Evolutionary conservation across 2,888 invertebrate genomes (phyloP), one percentile per base, ranked within the genome.

Genomic region (Lamellibrachia columna): DNA sequence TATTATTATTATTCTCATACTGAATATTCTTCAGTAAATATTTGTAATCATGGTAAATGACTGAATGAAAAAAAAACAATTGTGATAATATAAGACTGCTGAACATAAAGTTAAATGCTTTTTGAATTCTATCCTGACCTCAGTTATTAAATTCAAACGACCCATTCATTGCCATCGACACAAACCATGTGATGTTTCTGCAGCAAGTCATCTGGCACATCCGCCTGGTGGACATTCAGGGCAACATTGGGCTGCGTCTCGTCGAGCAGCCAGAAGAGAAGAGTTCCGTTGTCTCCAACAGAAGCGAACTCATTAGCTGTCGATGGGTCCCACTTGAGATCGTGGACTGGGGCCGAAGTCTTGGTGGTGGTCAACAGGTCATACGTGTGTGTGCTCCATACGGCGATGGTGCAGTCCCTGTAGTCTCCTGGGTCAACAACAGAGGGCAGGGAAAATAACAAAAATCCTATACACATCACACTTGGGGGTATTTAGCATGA

Each of bases 191-290:
- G 94, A 92, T 94, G 94, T 53, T 92, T 93, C 92, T 94, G 94
- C n/a, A 95, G 93, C 22, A 96, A 94, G 75, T 96, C 96, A 22
- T 95, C 95, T 15, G 96, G 96, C 11, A 96, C 94, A 11, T 95
- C 95, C 6, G 96, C 95, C 92, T 96, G 95, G 93, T 96, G 96
- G 9, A 96, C 95, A 94, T 93, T 94, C n/a, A 95, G 93, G 7
- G 52, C 90, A 90, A 75, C 11, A 90, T 90, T 53, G 8, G 91
- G 92, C 11, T 55, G 52, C 8, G 91, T 22, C 8, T 92, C 96
- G 92, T 96, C 96, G 90, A 96, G 94, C 93, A 96, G 93, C 96
- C 96, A 96, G 94, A 96, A 96, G 92, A 95, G 92, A 52, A 96
- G 93, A 7, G 95, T 94, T 9, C 95, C 95, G 92, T 95, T 93